Percentiles rank a stretch among this genome's conserved stretches.
These are phyloP conservation scores for Thymelicus lineola DNA, from an alignment of 2,888 invertebrate species.

Conservation along the genomic window DNA sequence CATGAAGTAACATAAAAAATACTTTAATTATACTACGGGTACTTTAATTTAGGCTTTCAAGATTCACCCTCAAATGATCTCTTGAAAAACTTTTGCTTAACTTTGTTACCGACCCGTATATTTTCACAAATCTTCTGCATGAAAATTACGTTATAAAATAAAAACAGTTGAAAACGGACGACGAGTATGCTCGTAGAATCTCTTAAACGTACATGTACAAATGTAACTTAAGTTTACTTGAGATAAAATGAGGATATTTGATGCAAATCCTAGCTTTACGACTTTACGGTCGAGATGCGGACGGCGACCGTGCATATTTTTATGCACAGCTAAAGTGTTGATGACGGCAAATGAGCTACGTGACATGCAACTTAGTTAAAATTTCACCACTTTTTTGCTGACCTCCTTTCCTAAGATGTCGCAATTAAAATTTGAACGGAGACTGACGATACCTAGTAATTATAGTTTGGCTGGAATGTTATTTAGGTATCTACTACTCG, in stretches of 20 bases:
- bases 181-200: background rate
- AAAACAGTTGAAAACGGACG: background rate
- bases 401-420: constrained; percentile 31
- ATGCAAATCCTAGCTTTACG: constrained; percentile 25
- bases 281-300: constrained; percentile 20
- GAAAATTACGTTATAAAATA: background rate
- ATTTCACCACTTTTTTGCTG: constrained; percentile 33
- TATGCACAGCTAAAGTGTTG: constrained; percentile 26
- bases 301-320: constrained; percentile 13
- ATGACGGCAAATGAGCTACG: constrained; percentile 26
- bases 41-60: too few relatives aligned
- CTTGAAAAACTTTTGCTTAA: too few relatives aligned
- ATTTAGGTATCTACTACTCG: too few relatives aligned
- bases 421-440: constrained; percentile 25
- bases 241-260: constrained; percentile 31
- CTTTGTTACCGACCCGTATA: too few relatives aligned
- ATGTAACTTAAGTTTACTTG: constrained; percentile 6
- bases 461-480: background rate
- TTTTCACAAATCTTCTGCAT: too few relatives aligned
- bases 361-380: constrained; percentile 35
- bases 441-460: constrained; percentile 9
- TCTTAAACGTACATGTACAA: background rate
- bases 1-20: too few relatives aligned
- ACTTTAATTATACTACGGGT: too few relatives aligned
- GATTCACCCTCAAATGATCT: too few relatives aligned